Base-by-base conservation (phyloP, 2,113 vertebrate species). In the Entosphenus tridentatus region DNA sequence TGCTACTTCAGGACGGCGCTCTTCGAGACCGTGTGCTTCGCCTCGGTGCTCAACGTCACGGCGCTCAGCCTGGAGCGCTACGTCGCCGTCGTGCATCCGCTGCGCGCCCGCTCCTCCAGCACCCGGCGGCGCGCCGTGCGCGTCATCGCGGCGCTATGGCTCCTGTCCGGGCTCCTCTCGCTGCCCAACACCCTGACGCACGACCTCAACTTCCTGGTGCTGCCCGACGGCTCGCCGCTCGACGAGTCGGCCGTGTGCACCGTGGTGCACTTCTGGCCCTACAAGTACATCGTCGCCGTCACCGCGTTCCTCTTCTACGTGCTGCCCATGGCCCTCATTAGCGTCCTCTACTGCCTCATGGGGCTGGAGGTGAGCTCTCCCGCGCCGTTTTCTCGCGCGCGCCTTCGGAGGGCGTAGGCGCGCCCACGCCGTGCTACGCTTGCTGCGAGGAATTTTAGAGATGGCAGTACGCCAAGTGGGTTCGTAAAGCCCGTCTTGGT, bases 1-100 rank as follows among this genome's bases (percentile, higher is more conserved):
- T 96, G 93, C 80, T 84, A 85, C 72, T 92, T 95, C 74, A 95
- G 87, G 74, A 65, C 62, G n/a, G n/a, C 62, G 9, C 62, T 65
- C n/a, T 65, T 65, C 21, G 62, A 65, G 21, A 65, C 62, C 8
- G 62, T 65, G 62, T 65, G 62, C 62, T 18, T 65, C n/a, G 62
- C 62, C n/a, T 65, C 62, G n/a, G 21, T 65, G n/a, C 10, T 65
- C n/a, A 65, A 65, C 62, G 62, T 65, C n/a, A 65, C n/a, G n/a
- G 10, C 62, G 10, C 62, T 65, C 62, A 65, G 62, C 62, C 21
- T 65, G 8, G 62, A 65, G 10, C 62, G 62, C 10, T 65, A 65
- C 10, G 21, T 65, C 62, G 62, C 62, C 10, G 62, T 65, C n/a
- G 21, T 65, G 62, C 62, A 65, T 8, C 62, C 62, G 8, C 62